Conservation (phyloP, 35 echinoderm and acorn worm genomes). For the Strongylocentrotus purpuratus region DNA sequence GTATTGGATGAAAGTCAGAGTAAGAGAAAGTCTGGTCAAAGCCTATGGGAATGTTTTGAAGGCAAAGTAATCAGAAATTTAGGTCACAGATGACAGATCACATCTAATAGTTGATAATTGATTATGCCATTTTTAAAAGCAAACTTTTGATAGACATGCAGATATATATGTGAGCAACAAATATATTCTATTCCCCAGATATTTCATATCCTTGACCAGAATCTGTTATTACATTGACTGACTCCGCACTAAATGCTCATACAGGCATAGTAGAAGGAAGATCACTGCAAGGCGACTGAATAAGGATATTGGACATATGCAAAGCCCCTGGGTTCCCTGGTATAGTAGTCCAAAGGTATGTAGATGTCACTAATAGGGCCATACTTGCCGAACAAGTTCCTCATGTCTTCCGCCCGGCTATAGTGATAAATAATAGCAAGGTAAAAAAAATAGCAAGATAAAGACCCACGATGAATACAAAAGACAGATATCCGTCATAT, state of each 20-base stretch:
- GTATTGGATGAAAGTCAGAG: background rate
- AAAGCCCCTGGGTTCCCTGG: slow-evolving; percentile 75
- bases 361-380: slow-evolving; percentile 87
- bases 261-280: background rate
- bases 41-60: background rate
- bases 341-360: slow-evolving; percentile 88
- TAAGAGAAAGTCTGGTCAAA: background rate
- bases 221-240: background rate
- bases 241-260: background rate
- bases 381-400: slow-evolving; percentile 81
- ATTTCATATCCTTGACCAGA: background rate
- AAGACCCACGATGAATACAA: background rate
- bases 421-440: background rate
- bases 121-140: background rate
- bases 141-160: background rate
- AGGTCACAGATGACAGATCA: background rate
- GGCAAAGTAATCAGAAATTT: background rate
- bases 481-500: background rate
- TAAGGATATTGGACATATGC: slow-evolving; percentile 97
- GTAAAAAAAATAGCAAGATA: background rate
- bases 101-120: background rate
- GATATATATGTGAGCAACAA: background rate
- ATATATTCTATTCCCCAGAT: background rate
- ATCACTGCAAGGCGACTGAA: background rate
- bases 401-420: slow-evolving; percentile 75